These are phyloP conservation scores for Tridacna gigas DNA, from an alignment of 2,888 invertebrate genomes.

Conservation along the genomic window DNA sequence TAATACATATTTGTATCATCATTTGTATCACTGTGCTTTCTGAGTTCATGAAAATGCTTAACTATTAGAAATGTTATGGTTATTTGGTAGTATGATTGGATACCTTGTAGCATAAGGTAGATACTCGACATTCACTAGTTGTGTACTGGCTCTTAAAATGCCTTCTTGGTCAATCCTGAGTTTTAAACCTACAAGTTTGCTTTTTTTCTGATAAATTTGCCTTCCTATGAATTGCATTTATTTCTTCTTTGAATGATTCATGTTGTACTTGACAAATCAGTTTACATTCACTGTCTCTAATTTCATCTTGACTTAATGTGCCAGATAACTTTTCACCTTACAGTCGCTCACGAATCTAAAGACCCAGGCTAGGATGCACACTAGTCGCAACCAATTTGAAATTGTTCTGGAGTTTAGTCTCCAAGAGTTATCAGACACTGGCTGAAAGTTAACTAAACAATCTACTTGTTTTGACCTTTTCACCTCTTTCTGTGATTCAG, in stretches of 20 bases:
- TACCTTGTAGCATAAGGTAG: too few species aligned
- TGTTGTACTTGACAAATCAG: background rate
- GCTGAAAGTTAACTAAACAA: background rate
- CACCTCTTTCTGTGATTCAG: background rate
- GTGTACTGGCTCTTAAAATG: background rate
- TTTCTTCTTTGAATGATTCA: background rate
- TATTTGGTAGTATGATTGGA: too few species aligned
- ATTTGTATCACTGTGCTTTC: too few species aligned
- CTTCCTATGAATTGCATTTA: background rate
- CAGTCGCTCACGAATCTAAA: background rate
- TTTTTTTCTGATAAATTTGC: background rate
- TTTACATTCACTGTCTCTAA: background rate
- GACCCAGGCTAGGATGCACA: background rate
- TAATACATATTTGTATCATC: background rate
- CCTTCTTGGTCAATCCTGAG: slow-evolving; percentile 21
- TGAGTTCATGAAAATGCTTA: too few species aligned
- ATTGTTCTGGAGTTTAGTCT: background rate
- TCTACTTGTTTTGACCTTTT: background rate
- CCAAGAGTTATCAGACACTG: too few species aligned
- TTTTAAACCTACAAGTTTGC: slow-evolving; percentile 34
- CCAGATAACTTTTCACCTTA: background rate
- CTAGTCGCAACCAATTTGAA: background rate
- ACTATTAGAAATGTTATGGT: too few species aligned
- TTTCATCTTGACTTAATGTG: background rate
- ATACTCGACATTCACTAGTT: too few species aligned